phyloP scores from a whole-genome alignment of 2,113 vertebrate genomes.

The Rhinoptilus africanus region DNA sequence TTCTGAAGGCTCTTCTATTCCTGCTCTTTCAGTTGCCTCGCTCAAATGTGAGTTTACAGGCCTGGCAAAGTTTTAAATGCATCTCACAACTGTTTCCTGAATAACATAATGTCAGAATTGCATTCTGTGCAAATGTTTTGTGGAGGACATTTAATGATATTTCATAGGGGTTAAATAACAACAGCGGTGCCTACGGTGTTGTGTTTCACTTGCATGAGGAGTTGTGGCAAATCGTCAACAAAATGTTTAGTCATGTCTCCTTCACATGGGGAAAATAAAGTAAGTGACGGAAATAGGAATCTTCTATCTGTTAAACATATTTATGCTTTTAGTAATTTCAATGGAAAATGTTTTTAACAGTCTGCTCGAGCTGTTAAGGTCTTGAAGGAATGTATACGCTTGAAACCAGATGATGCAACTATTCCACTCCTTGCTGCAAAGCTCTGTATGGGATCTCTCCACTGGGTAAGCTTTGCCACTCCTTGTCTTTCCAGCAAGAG shows the following conservation, averaged over 20 bases:
- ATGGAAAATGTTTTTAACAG: constrained; percentile 63
- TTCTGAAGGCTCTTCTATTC: not conserved
- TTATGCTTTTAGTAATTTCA: constrained; percentile 28
- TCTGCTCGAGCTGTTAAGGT: constrained; percentile 96
- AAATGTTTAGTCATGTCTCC: not conserved
- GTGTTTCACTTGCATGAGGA: not conserved
- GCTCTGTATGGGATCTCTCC: constrained; percentile 93
- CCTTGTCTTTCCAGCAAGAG: not conserved
- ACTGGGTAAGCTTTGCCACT: constrained; percentile 85
- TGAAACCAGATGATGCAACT: constrained; percentile 94
- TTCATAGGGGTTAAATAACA: not conserved
- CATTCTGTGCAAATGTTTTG: not conserved
- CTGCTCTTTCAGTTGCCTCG: not conserved
- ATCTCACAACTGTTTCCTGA: not conserved
- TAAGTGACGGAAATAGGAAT: not conserved
- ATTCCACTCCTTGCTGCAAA: constrained; percentile 96
- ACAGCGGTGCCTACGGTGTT: not conserved
- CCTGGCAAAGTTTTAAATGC: not conserved
- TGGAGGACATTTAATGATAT: not conserved
- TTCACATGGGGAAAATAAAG: not conserved
- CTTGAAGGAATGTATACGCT: constrained; percentile 93
- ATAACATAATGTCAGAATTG: not conserved
- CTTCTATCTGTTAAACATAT: not conserved
- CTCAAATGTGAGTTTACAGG: not conserved
- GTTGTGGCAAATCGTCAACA: not conserved